A percentile compares a stretch with the other conserved stretches of the same genome.
phyloP scores from a whole-genome alignment of 2,888 invertebrate species.

The Thymelicus lineola region DNA sequence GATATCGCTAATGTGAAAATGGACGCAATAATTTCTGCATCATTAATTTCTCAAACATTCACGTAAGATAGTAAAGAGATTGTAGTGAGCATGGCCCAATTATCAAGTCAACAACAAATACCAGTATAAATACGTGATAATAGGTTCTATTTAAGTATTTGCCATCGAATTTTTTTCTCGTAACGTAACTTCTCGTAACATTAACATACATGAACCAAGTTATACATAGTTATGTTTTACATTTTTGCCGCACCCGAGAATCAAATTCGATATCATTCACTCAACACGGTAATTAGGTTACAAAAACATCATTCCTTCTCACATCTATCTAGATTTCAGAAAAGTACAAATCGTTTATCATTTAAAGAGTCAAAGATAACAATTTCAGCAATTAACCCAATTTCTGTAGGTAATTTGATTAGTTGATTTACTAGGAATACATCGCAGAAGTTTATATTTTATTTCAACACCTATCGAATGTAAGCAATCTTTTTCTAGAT shows the following conservation, averaged over 20 bases:
- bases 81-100: too few relatives aligned
- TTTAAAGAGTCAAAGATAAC: slow-evolving; percentile 19
- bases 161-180: too few relatives aligned
- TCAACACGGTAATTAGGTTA: background rate
- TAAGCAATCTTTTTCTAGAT: slow-evolving; percentile 56
- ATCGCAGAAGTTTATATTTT: slow-evolving; percentile 35
- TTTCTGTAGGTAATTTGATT: slow-evolving; percentile 21
- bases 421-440: slow-evolving; percentile 18
- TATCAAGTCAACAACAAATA: too few relatives aligned
- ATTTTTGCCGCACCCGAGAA: background rate
- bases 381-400: slow-evolving; percentile 22
- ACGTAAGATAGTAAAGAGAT: too few relatives aligned
- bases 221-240: too few relatives aligned
- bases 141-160: too few relatives aligned
- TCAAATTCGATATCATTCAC: background rate
- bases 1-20: too few relatives aligned
- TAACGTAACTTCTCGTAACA: too few relatives aligned
- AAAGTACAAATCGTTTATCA: slow-evolving; percentile 5
- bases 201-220: too few relatives aligned
- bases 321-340: background rate
- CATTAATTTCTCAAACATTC: too few relatives aligned
- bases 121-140: too few relatives aligned
- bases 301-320: background rate
- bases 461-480: slow-evolving; percentile 46
- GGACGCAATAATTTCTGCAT: too few relatives aligned